Conservation (phyloP, 2,797 vertebrate genomes). For the Pyrocephalus nanus region DNA sequence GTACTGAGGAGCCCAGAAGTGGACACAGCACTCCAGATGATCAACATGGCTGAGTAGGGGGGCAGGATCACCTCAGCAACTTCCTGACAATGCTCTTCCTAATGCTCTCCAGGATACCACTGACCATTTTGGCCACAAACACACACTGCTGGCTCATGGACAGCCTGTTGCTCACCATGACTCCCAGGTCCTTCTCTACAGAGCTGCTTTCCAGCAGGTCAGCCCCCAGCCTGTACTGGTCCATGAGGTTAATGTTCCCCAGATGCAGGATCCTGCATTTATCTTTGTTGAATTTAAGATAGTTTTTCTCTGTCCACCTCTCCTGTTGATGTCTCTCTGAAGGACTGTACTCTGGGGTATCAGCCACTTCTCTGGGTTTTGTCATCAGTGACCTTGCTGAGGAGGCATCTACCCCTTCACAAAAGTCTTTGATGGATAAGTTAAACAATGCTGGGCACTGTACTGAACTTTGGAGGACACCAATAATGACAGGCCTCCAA, state of each 20-base stretch:
- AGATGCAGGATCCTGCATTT: not conserved
- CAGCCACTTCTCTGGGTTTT: not conserved
- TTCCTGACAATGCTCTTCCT: not conserved
- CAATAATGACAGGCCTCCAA: not conserved
- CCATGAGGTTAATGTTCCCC: not conserved
- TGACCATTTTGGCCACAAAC: not conserved
- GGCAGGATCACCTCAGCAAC: accelerated
- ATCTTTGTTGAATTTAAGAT: not conserved
- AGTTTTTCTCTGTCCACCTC: not conserved
- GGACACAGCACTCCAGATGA: not conserved
- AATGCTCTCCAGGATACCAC: too few relatives aligned
- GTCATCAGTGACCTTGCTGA: not conserved
- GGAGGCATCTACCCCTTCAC: not conserved
- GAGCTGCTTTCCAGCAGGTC: not conserved
- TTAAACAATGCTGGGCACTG: not conserved
- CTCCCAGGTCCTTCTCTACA: not conserved
- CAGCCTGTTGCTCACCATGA: not conserved
- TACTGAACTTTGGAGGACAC: too few relatives aligned
- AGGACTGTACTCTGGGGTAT: not conserved
- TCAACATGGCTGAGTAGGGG: not conserved
- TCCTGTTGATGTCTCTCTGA: not conserved
- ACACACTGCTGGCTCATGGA: not conserved
- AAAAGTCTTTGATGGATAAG: not conserved
- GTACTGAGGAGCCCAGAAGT: not conserved
- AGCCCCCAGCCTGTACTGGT: not conserved